These are phyloP conservation scores for Saccostrea echinata DNA, from an alignment of 1,140 invertebrate genomes.

Conservation along the genomic window DNA sequence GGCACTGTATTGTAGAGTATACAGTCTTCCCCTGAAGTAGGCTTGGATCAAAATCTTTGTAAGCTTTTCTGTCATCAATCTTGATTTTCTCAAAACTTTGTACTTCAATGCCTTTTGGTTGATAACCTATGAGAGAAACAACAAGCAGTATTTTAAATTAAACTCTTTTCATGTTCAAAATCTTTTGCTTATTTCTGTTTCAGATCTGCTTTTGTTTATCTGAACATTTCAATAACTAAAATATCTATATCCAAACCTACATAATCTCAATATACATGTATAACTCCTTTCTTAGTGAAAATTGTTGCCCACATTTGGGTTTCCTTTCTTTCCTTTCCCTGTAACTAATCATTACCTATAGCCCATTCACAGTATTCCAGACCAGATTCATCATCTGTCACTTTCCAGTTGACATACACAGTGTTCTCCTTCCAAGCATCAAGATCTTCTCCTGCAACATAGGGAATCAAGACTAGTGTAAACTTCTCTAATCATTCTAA, in stretches of 20 bases:
- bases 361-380: conserved; percentile 63
- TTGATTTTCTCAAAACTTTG: conserved; percentile 40
- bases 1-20: conserved; percentile 57
- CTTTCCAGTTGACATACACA: conserved; percentile 57
- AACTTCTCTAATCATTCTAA: neutral
- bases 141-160: no score
- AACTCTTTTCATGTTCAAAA: no score
- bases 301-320: no score
- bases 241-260: no score
- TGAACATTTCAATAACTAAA: no score
- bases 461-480: neutral
- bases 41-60: conserved; percentile 4
- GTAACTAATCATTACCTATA: conserved; percentile 48
- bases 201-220: no score
- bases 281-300: no score
- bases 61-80: neutral
- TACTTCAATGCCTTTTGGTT: conserved; percentile 44
- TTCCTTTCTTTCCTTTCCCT: neutral
- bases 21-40: conserved; percentile 23
- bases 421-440: conserved; percentile 51
- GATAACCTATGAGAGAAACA: conserved; percentile 20
- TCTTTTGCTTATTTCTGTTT: no score
- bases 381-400: conserved; percentile 57
- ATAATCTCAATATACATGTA: no score
- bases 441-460: conserved; percentile 50